A percentile compares a stretch with the other conserved stretches of the same genome.
Conservation (phyloP, 2,888 invertebrate species). For the Heteromyza rotundicornis region DNA sequence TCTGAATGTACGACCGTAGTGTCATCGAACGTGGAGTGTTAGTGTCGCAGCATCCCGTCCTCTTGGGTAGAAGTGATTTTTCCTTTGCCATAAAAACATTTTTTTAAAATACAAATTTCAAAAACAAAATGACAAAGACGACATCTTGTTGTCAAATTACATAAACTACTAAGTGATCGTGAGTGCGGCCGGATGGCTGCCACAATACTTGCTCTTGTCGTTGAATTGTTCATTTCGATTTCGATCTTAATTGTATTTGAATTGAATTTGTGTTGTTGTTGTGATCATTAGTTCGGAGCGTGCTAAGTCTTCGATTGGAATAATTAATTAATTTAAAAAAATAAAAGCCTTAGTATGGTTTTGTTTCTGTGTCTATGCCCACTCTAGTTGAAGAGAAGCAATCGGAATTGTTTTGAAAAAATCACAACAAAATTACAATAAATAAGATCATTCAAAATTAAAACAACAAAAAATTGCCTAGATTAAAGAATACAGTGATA, state of each 20-base stretch:
- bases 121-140: constrained; percentile 6
- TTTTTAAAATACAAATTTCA: constrained; percentile 6
- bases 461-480: too few relatives aligned
- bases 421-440: too few relatives aligned
- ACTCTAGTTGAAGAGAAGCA: constrained; percentile 24
- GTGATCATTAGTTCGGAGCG: constrained; percentile 28
- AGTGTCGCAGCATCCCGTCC: constrained; percentile 21
- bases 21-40: constrained; percentile 29
- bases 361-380: neutral
- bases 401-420: constrained; percentile 19
- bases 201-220: neutral
- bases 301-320: constrained; percentile 17
- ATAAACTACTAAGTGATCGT: neutral
- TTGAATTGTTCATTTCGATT: neutral
- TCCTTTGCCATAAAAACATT: constrained; percentile 6
- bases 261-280: constrained; percentile 15
- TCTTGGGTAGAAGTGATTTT: constrained; percentile 23
- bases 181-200: neutral
- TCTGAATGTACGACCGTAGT: constrained; percentile 11
- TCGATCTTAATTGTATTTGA: constrained; percentile 20
- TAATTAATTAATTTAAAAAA: constrained; percentile 6
- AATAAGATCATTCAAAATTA: too few relatives aligned
- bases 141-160: constrained; percentile 25
- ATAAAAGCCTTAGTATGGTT: neutral
- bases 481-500: too few relatives aligned